These are phyloP conservation scores for Orgyia antiqua DNA, from an alignment of 2,888 invertebrate genomes.

Conservation along the genomic window DNA sequence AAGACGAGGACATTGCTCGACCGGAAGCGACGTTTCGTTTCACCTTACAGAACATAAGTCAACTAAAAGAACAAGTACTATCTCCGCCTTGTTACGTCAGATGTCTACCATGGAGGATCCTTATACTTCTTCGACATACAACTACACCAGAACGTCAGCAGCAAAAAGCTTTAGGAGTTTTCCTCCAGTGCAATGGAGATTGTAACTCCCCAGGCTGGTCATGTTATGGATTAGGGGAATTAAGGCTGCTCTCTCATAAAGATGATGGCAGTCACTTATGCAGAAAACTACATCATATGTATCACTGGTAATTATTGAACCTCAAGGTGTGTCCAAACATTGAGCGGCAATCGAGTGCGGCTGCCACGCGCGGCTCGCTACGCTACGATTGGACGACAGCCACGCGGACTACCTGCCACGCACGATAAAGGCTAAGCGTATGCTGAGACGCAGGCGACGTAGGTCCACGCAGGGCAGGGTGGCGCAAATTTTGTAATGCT, in stretches of 20 bases:
- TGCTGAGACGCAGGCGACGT: too few relatives aligned
- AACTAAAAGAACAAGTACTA: conserved; percentile 88
- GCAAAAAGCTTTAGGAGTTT: conserved; percentile 87
- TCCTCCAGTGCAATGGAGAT: conserved; percentile 97
- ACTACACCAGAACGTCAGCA: conserved; percentile 85
- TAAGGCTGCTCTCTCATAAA: conserved; percentile 92
- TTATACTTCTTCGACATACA: conserved; percentile 91
- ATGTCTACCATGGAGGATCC: conserved; percentile 98
- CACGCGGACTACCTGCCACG: too few relatives aligned
- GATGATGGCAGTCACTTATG: conserved; percentile 88
- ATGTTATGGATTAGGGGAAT: conserved; percentile 95
- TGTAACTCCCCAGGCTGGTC: conserved; percentile 98
- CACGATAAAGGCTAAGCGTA: too few relatives aligned
- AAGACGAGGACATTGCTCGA: conserved; percentile 86
- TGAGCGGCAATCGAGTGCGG: too few relatives aligned
- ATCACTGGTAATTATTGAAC: conserved; percentile 82
- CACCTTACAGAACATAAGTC: conserved; percentile 91
- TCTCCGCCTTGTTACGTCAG: conserved; percentile 95
- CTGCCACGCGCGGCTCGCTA: too few relatives aligned
- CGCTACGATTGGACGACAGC: too few relatives aligned
- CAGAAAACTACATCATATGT: conserved; percentile 95
- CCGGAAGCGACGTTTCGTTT: conserved; percentile 96
- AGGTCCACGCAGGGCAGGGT: too few relatives aligned
- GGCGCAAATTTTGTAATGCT: too few relatives aligned
- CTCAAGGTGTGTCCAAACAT: too few relatives aligned